Conservation (phyloP, 2,113 vertebrate species). For the Myotis yumanensis region DNA sequence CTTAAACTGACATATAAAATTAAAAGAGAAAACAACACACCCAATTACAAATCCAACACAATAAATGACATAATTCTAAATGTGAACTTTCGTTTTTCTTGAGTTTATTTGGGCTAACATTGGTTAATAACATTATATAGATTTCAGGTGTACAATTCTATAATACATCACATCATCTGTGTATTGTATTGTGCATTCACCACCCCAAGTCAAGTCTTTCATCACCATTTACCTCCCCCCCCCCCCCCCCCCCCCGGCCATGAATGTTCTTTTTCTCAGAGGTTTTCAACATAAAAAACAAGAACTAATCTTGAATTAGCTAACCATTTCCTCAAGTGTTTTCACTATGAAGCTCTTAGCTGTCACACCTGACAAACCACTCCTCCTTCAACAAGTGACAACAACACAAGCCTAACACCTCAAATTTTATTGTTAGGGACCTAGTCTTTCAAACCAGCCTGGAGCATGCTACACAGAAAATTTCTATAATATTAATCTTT, state of each 20-base stretch:
- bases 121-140: not conserved
- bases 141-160: not conserved
- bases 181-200: not conserved
- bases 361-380: constrained; percentile 15
- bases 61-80: not conserved
- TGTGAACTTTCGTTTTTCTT: not conserved
- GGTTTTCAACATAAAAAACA: not conserved
- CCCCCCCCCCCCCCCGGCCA: too few species aligned
- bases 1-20: constrained; percentile 42
- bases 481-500: not conserved
- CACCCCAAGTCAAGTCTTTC: not conserved
- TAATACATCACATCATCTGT: not conserved
- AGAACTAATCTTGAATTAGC: not conserved
- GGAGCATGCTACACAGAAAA: not conserved
- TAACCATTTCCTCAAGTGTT: not conserved
- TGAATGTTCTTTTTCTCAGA: not conserved
- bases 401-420: not conserved
- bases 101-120: not conserved
- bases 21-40: not conserved
- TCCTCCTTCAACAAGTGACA: constrained; percentile 35
- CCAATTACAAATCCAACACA: not conserved
- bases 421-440: not conserved
- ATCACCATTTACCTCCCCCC: not conserved
- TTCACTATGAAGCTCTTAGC: not conserved
- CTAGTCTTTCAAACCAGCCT: constrained; percentile 27